A percentile compares a stretch with the other conserved stretches of the same genome.
phyloP scores from a whole-genome alignment of 1,140 invertebrate species.

The Coelopa frigida region DNA sequence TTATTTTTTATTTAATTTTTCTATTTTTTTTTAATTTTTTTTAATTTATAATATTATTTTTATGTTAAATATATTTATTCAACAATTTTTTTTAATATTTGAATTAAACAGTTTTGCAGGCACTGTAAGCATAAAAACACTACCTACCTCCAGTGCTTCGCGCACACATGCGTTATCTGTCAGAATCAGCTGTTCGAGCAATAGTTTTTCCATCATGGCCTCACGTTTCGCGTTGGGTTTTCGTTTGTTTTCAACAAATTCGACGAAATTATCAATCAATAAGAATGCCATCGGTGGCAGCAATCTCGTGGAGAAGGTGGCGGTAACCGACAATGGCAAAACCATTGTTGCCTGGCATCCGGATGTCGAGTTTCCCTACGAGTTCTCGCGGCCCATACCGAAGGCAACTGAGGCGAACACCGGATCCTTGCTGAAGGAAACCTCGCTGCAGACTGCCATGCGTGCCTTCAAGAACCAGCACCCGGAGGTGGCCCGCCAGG shows the following conservation, averaged over 20 bases:
- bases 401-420: conserved; percentile 29
- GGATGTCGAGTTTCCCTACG: conserved; percentile 73
- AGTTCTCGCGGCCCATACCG: conserved; percentile 68
- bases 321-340: conserved; percentile 62
- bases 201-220: neutral
- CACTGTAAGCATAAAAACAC: no score
- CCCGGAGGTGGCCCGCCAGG: conserved; percentile 53
- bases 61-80: no score
- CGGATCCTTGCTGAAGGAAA: conserved; percentile 56
- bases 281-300: conserved; percentile 31
- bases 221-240: conserved; percentile 26
- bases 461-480: conserved; percentile 60
- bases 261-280: conserved; percentile 15
- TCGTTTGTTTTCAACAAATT: conserved; percentile 34
- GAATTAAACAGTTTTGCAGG: no score
- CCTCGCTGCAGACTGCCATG: conserved; percentile 53
- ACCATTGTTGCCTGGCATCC: conserved; percentile 84
- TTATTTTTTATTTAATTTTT: no score
- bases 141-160: no score
- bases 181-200: neutral
- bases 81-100: no score
- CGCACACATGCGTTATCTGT: neutral
- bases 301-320: conserved; percentile 49
- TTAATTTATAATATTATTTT: no score
- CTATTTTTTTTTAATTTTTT: no score